Conservation (phyloP, 2,888 invertebrate genomes). For the Acleris emargana region DNA sequence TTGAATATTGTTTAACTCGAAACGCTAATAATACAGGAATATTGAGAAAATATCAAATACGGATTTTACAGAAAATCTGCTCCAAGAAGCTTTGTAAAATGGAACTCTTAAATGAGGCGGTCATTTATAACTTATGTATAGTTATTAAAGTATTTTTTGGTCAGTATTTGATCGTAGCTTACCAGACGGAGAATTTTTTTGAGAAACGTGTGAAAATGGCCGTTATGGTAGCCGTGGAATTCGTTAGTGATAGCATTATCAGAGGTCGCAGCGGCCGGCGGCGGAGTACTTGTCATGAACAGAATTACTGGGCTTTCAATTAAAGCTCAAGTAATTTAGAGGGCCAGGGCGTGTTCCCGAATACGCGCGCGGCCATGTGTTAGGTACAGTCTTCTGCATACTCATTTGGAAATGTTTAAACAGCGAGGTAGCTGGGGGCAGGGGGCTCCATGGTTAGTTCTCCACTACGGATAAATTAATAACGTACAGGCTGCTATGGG, state of each 20-base stretch:
- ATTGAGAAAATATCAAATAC: no score
- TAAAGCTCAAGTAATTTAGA: constrained; percentile 81
- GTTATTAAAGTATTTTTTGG: no score
- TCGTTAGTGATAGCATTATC: constrained; percentile 64
- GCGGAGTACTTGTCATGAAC: constrained; percentile 81
- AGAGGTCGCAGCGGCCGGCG: constrained; percentile 63
- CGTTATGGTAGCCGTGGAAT: constrained; percentile 45
- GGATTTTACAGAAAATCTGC: no score
- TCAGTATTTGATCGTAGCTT: no score
- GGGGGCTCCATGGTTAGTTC: constrained; percentile 76
- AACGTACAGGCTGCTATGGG: constrained; percentile 67
- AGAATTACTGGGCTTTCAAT: constrained; percentile 81
- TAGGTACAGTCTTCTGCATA: constrained; percentile 78
- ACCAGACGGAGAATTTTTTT: background rate
- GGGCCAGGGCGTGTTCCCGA: constrained; percentile 56
- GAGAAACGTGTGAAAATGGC: background rate
- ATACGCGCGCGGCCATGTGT: constrained; percentile 67
- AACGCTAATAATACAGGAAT: no score
- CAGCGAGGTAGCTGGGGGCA: constrained; percentile 56
- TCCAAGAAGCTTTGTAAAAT: no score
- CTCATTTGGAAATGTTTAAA: constrained; percentile 83
- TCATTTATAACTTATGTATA: no score
- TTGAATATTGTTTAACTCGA: no score
- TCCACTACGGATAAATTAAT: constrained; percentile 81
- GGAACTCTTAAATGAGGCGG: no score